Evolutionary conservation across 2,888 invertebrate genomes (phyloP).

Genomic region (Drosophila austrosaltans): DNA sequence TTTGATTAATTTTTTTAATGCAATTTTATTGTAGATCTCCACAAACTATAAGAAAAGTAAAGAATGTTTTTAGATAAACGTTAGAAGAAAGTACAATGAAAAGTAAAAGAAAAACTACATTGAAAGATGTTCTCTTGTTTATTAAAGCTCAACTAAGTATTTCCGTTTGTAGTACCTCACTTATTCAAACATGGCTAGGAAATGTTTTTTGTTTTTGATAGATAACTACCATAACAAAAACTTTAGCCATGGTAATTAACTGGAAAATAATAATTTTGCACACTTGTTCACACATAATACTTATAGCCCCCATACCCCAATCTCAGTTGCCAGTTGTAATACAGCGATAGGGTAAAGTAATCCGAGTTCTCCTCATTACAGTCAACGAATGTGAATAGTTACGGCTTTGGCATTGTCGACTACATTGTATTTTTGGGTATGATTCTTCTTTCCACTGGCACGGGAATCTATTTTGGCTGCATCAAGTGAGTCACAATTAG

Average conservation of each 20-base stretch:
- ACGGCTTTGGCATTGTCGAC: slow-evolving; percentile 84
- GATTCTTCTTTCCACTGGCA: slow-evolving; percentile 88
- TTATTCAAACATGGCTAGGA: background rate
- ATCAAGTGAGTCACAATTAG: slow-evolving; percentile 69
- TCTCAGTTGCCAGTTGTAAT: slow-evolving; percentile 26
- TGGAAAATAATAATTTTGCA: slow-evolving; percentile 21
- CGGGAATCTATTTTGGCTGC: slow-evolving; percentile 88
- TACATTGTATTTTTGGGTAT: slow-evolving; percentile 90
- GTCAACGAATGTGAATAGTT: slow-evolving; percentile 37
- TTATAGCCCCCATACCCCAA: background rate
- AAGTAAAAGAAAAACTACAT: too few species aligned
- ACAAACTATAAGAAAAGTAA: too few species aligned
- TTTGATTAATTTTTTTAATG: too few species aligned
- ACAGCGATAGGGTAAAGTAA: slow-evolving; percentile 1
- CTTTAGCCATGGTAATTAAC: background rate
- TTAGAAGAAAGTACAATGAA: too few species aligned
- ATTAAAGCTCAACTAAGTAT: too few species aligned
- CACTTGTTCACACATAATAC: slow-evolving; percentile 31
- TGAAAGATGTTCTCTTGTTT: too few species aligned
- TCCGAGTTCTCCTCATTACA: slow-evolving; percentile 16
- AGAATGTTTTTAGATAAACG: too few species aligned
- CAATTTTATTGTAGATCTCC: too few species aligned
- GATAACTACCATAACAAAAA: background rate
- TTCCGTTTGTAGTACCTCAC: too few species aligned
- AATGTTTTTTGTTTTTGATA: too few species aligned